Conservation (phyloP, 2,113 vertebrate species). For the Oxyruncus cristatus region DNA sequence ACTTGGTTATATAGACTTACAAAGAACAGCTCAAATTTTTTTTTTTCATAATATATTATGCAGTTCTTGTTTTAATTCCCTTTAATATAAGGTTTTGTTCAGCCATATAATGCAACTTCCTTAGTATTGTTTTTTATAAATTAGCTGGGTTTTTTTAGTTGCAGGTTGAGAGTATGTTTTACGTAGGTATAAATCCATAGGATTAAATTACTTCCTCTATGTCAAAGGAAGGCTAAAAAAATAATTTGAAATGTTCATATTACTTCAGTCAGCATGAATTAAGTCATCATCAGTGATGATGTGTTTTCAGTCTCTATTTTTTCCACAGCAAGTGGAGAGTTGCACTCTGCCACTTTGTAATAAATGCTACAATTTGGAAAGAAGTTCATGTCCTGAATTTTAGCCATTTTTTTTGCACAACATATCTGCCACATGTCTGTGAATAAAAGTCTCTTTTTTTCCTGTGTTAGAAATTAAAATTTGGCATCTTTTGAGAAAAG, state of each 20-base stretch:
- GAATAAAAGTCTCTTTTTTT: conserved; percentile 9
- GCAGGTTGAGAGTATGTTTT: not conserved
- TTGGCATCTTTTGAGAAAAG: not conserved
- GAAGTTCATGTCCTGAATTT: not conserved
- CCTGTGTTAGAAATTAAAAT: not conserved
- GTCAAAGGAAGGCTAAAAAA: not conserved
- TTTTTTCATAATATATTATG: not conserved
- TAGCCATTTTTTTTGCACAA: conserved; percentile 18
- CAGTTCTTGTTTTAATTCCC: not conserved
- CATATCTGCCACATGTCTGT: not conserved
- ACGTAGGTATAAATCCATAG: not conserved
- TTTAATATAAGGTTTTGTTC: not conserved
- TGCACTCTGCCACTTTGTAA: not conserved
- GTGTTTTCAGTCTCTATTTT: not conserved
- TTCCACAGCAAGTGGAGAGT: not conserved
- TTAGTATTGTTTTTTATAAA: not conserved
- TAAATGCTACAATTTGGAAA: not conserved
- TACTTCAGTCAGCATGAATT: not conserved
- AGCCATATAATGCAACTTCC: not conserved
- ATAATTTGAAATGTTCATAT: not conserved
- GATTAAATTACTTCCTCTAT: not conserved
- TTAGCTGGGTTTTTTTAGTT: not conserved
- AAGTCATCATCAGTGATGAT: not conserved
- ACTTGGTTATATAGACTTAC: not conserved
- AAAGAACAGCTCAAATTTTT: not conserved